These are phyloP conservation scores for Macaria notata DNA, from an alignment of 2,888 invertebrate species.

Conservation along the genomic window DNA sequence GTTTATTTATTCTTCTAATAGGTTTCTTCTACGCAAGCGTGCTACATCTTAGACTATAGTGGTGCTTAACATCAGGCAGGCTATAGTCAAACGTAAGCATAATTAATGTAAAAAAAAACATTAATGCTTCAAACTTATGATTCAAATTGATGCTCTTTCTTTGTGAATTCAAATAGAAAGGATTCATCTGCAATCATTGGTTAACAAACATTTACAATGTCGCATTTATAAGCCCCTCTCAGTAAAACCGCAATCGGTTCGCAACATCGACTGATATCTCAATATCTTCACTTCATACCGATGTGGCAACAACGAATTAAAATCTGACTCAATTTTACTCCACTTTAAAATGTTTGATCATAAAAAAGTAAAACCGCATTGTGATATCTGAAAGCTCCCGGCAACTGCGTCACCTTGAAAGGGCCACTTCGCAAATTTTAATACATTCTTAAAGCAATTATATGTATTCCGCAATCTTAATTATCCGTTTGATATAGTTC, in stretches of 20 bases:
- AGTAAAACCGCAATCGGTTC: background rate
- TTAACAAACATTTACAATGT: too few species aligned
- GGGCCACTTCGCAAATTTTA: constrained; percentile 48
- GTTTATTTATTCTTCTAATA: too few species aligned
- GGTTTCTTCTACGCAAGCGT: too few species aligned
- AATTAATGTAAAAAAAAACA: too few species aligned
- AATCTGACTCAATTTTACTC: constrained; percentile 15
- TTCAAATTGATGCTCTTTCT: too few species aligned
- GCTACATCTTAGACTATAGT: too few species aligned
- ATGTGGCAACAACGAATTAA: constrained; percentile 9
- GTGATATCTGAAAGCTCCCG: constrained; percentile 34
- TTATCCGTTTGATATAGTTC: constrained; percentile 20
- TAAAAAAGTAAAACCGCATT: constrained; percentile 21
- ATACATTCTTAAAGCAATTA: constrained; percentile 46
- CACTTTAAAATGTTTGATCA: constrained; percentile 28
- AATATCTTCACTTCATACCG: constrained; percentile 3
- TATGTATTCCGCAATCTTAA: constrained; percentile 32
- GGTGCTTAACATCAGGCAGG: too few species aligned
- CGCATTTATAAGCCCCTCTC: too few species aligned
- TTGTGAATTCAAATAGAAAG: too few species aligned
- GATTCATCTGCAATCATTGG: too few species aligned
- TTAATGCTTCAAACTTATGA: too few species aligned
- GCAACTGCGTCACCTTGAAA: constrained; percentile 56
- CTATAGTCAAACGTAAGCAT: too few species aligned
- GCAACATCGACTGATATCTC: background rate